Evolutionary conservation across 2,888 invertebrate species (phyloP).

Genomic region (Chrysina gloriosa): DNA sequence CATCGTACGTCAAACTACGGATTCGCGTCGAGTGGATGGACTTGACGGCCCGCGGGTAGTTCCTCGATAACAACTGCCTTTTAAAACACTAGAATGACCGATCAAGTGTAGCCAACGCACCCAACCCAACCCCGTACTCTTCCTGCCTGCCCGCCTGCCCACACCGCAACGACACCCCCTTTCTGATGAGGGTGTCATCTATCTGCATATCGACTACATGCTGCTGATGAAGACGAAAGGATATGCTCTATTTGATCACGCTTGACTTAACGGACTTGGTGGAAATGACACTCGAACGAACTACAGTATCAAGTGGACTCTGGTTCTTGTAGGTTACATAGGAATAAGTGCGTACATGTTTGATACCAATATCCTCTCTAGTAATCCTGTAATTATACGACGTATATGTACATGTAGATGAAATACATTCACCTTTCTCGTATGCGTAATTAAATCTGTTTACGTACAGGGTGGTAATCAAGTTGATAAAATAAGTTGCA

Average conservation of each 20-base stretch:
- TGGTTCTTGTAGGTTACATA: constrained; percentile 15
- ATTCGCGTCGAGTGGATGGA: no score
- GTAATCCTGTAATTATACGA: no score
- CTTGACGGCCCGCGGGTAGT: constrained; percentile 46
- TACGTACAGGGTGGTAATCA: no score
- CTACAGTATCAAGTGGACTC: constrained; percentile 19
- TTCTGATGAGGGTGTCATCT: constrained; percentile 57
- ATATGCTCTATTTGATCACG: constrained; percentile 19
- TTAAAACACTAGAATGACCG: constrained; percentile 59
- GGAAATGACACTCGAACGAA: constrained; percentile 6
- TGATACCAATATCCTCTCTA: neutral
- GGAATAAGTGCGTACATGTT: neutral
- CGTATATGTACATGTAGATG: no score
- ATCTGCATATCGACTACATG: constrained; percentile 30
- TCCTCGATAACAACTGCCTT: constrained; percentile 54
- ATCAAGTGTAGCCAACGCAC: constrained; percentile 49
- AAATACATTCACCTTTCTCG: no score
- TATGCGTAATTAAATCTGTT: no score
- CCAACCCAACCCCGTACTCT: constrained; percentile 53
- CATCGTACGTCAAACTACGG: no score
- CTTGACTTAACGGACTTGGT: constrained; percentile 23
- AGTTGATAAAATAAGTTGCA: no score
- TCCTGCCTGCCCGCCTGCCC: constrained; percentile 47
- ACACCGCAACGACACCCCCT: constrained; percentile 49
- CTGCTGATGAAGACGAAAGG: constrained; percentile 11